These are phyloP conservation scores for Tetramorium alpestre DNA, from an alignment of 1,140 invertebrate species.

Conservation along the genomic window DNA sequence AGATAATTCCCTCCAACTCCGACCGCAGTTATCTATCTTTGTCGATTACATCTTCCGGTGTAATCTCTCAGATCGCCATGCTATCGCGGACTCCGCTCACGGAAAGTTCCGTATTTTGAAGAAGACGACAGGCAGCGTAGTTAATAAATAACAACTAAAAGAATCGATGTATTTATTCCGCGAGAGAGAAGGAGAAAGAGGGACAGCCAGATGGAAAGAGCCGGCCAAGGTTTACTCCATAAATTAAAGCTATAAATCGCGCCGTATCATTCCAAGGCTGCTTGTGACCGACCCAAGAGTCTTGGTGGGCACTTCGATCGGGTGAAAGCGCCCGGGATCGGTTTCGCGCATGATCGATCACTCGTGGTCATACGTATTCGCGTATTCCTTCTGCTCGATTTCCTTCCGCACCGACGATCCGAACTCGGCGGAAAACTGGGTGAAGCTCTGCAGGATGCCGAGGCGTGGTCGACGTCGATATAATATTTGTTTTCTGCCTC, in stretches of 20 bases:
- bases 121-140: not conserved
- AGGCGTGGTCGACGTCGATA: conserved; percentile 35
- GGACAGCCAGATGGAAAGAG: not conserved
- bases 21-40: conserved; percentile 50
- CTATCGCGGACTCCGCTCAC: not conserved
- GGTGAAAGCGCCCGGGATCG: conserved; percentile 67
- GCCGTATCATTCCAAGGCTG: conserved; percentile 37
- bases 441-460: not conserved
- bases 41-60: conserved; percentile 53
- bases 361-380: conserved; percentile 35
- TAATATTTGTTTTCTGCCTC: conserved; percentile 8
- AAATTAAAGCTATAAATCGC: conserved; percentile 49
- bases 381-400: conserved; percentile 52
- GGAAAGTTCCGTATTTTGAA: conserved; percentile 11
- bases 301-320: conserved; percentile 15
- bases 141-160: not conserved
- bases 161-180: not conserved
- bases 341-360: conserved; percentile 67
- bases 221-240: not conserved
- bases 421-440: conserved; percentile 25
- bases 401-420: conserved; percentile 35
- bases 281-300: conserved; percentile 35
- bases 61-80: not conserved
- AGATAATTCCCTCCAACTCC: conserved; percentile 43
- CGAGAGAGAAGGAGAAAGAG: not conserved